Evolutionary conservation across 2,113 vertebrate genomes (phyloP).

Genomic region (Poecilia latipinna): DNA sequence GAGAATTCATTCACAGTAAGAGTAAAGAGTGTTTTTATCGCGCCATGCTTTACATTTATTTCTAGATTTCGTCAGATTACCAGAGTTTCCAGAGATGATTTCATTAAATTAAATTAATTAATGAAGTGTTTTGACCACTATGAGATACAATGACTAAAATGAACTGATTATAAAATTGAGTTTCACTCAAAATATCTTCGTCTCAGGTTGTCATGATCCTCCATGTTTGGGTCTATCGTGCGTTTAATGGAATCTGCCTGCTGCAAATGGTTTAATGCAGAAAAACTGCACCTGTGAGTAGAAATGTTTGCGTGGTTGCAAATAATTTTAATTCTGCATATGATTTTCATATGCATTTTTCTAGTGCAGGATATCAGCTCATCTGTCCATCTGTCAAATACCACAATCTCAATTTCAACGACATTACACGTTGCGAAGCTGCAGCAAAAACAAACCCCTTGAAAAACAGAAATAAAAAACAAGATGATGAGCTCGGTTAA

Average conservation of each 20-base stretch:
- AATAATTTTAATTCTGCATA: not conserved
- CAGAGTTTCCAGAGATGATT: conserved; percentile 30
- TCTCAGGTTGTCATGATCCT: no score
- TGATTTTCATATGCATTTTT: no score
- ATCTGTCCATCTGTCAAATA: no score
- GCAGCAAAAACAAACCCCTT: not conserved
- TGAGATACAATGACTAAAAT: no score
- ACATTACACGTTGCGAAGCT: not conserved
- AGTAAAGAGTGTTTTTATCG: not conserved
- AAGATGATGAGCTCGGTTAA: not conserved
- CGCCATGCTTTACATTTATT: conserved; percentile 17
- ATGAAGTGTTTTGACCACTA: not conserved
- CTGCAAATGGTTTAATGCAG: no score
- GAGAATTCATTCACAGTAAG: conserved; percentile 8
- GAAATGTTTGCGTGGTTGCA: not conserved
- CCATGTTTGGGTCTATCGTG: no score
- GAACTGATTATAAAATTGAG: no score
- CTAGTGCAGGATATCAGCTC: no score
- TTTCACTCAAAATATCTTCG: no score
- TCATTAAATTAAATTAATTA: not conserved
- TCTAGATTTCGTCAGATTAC: conserved; percentile 38
- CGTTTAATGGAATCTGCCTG: no score
- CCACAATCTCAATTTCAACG: not conserved
- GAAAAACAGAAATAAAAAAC: not conserved
- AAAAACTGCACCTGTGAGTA: not conserved